These are phyloP conservation scores for Lycaon pictus DNA, from an alignment of 2,113 vertebrate species.

Conservation along the genomic window DNA sequence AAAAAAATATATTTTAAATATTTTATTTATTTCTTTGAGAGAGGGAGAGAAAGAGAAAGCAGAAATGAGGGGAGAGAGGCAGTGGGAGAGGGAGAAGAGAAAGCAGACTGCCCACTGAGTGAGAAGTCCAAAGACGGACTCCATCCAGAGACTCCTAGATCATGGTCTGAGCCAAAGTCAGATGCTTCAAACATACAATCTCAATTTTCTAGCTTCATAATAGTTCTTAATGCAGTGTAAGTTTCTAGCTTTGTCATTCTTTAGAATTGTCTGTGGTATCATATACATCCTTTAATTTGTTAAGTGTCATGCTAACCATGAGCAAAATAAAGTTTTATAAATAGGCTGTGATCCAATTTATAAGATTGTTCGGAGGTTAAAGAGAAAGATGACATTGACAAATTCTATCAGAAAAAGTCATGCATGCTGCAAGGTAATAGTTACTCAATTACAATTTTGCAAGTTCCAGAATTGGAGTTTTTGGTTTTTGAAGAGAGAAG, in stretches of 20 bases:
- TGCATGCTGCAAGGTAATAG: not conserved
- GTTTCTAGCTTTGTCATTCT: not conserved
- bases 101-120: not conserved
- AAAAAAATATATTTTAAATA: not conserved
- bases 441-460: not conserved
- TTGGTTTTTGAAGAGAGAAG: not conserved
- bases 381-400: not conserved
- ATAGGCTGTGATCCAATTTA: not conserved
- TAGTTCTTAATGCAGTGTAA: not conserved
- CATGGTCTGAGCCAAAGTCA: not conserved
- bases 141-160: not conserved
- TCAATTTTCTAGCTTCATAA: not conserved
- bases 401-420: not conserved
- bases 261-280: not conserved
- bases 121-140: not conserved
- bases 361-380: not conserved
- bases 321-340: slow-evolving; percentile 14
- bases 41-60: not conserved
- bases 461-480: not conserved
- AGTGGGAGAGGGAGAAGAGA: not conserved
- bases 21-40: not conserved
- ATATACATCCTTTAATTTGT: not conserved
- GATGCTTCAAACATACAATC: not conserved
- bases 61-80: not conserved
- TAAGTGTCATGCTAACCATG: not conserved